Base-by-base conservation (phyloP, 2,888 invertebrate species). In the Euzophera pinguis region DNA sequence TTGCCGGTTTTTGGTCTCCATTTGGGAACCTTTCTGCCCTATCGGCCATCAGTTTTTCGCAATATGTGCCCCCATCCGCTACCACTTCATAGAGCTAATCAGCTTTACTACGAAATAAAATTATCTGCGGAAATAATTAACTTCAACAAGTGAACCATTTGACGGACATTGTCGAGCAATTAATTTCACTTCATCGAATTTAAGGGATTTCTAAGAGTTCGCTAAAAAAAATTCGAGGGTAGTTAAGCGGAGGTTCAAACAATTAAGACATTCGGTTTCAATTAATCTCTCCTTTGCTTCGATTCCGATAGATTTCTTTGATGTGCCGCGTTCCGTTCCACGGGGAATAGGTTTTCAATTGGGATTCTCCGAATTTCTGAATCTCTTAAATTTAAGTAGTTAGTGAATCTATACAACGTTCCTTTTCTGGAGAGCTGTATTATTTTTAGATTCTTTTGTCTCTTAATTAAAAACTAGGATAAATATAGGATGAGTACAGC, bases 301-400 rank as follows among this genome's bases (percentile, higher is more conserved):
- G 52, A 22, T 59, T 61, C 55, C 56, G 64, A 67, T 71, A 61
- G 68, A 65, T 64, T 61, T 61, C 69, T 74, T 74, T 74, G 74
- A 71, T 69, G 67, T 67, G 9, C n/a, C 9, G 54, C 55, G 50
- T 52, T 6, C 32, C 32, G 32, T 58, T 54, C 56, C 57, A 54
- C 41, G 52, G 57, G 55, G 64, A 63, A 59, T 56, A 55, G 62
- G 53, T 52, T 60, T 55, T 35, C 53, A 49, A 38, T 50, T 9
- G 2, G 27, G 45, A 53, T 51, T 55, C 54, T 27, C 10, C 2
- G n/a, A 29, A 9, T 39, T 14, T 16, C 16, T 16, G 6, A 9
- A 5, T 22, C 3, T 22, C 2, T 22, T 3, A 22, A 22, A 22
- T 22, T 22, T 2, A 22, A 22, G 22, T 22, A 3, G 22, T 3